Percentiles rank a stretch among this genome's conserved stretches.
Evolutionary conservation across 2,888 invertebrate species (phyloP).

Genomic region (Odontothrips loti): DNA sequence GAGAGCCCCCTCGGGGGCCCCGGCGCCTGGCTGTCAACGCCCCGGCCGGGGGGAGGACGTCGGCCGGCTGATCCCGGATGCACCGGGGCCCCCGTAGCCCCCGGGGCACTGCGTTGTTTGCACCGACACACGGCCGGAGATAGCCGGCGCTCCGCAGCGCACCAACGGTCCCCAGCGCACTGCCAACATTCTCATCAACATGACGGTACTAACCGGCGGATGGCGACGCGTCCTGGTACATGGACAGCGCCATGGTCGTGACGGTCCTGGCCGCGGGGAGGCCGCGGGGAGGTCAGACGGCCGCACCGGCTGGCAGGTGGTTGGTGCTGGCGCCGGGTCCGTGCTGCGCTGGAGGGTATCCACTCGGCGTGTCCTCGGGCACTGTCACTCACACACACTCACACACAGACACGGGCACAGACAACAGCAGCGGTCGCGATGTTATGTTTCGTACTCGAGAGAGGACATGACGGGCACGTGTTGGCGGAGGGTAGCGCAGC

Average conservation of each 20-base stretch:
- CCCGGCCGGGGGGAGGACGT: too few species aligned
- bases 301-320: background rate
- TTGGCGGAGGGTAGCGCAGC: background rate
- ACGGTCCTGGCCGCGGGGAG: background rate
- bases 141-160: too few species aligned
- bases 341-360: background rate
- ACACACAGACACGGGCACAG: background rate
- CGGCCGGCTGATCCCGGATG: too few species aligned
- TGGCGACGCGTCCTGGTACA: constrained; percentile 14
- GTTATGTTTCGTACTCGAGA: background rate
- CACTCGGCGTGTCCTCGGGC: background rate
- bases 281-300: too few species aligned
- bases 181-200: too few species aligned
- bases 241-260: background rate
- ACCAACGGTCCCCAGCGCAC: too few species aligned
- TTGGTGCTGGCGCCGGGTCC: background rate
- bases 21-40: too few species aligned
- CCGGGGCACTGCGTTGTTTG: too few species aligned
- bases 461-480: background rate
- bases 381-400: background rate
- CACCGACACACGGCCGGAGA: too few species aligned
- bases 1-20: too few species aligned
- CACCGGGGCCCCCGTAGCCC: too few species aligned
- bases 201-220: background rate
- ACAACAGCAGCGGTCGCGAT: background rate